A percentile compares a stretch with the other conserved stretches of the same genome.
These are phyloP conservation scores for Epirrita christyi DNA, from an alignment of 2,888 invertebrate species.

Conservation along the genomic window DNA sequence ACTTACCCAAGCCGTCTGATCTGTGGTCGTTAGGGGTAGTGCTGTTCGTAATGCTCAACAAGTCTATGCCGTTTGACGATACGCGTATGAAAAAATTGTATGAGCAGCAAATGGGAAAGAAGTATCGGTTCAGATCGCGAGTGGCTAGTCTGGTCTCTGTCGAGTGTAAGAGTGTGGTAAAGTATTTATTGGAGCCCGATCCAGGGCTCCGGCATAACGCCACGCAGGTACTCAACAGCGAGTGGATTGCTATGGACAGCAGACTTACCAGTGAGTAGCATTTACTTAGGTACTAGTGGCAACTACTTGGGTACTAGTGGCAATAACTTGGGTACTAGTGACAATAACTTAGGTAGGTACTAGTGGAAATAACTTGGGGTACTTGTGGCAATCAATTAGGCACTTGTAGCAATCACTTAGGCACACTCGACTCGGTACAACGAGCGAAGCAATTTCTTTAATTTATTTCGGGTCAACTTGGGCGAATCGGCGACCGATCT, in stretches of 20 bases:
- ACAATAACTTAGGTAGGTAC: no score
- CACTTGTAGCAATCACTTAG: no score
- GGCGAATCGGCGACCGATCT: no score
- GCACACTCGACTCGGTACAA: no score
- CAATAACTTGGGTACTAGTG: no score
- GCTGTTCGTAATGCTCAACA: slow-evolving; percentile 93
- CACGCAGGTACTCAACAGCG: slow-evolving; percentile 82
- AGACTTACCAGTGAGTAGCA: slow-evolving; percentile 78
- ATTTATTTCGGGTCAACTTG: no score
- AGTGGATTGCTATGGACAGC: slow-evolving; percentile 89
- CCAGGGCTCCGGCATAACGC: slow-evolving; percentile 83
- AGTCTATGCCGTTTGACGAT: slow-evolving; percentile 93
- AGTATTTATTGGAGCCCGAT: slow-evolving; percentile 89
- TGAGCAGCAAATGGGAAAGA: slow-evolving; percentile 85
- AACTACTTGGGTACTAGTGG: no score
- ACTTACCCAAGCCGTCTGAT: slow-evolving; percentile 89
- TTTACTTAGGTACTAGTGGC: no score
- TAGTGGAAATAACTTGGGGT: no score
- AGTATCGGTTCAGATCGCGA: slow-evolving; percentile 87
- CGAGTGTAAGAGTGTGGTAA: slow-evolving; percentile 86
- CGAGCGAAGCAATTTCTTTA: no score
- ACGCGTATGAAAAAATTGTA: slow-evolving; percentile 89
- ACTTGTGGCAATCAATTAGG: no score
- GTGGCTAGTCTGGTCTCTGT: slow-evolving; percentile 83
- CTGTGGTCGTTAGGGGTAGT: slow-evolving; percentile 93